Evolutionary conservation across 2,797 vertebrate species (phyloP).

Genomic region (Lindbergichthys nudifrons): DNA sequence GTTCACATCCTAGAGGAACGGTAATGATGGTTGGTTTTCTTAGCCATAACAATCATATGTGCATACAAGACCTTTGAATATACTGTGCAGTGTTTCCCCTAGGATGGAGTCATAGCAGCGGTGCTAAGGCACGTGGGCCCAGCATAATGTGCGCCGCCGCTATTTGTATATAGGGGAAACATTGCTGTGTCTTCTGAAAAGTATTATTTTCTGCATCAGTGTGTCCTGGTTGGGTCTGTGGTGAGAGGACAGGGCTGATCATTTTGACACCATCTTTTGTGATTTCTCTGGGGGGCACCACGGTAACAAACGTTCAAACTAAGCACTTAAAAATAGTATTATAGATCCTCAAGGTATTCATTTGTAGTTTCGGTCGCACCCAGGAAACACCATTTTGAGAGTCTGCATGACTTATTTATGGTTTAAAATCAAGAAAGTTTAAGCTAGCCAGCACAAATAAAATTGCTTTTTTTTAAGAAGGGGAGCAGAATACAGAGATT

Average conservation of each 20-base stretch:
- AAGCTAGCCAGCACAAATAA: too few relatives aligned
- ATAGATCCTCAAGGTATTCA: not conserved
- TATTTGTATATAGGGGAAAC: too few relatives aligned
- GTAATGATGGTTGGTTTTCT: not conserved
- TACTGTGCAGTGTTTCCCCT: too few relatives aligned
- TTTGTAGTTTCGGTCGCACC: too few relatives aligned
- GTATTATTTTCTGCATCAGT: not conserved
- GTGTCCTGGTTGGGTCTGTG: not conserved
- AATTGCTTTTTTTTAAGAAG: too few relatives aligned
- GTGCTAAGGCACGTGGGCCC: too few relatives aligned
- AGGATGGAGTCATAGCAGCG: too few relatives aligned
- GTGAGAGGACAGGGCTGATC: not conserved
- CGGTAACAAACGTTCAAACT: not conserved
- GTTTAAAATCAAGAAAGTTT: too few relatives aligned
- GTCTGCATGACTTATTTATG: too few relatives aligned
- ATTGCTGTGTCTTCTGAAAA: not conserved
- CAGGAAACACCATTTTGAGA: too few relatives aligned
- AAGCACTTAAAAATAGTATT: not conserved
- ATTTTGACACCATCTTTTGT: not conserved
- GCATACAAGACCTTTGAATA: slow-evolving; percentile 3
- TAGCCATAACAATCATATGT: not conserved
- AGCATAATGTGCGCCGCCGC: too few relatives aligned
- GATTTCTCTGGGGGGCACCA: not conserved
- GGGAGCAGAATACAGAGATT: too few relatives aligned
- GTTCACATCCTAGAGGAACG: not conserved